Base-by-base conservation (phyloP, 2,888 invertebrate species). In the Caenorhabditis imperialis region DNA sequence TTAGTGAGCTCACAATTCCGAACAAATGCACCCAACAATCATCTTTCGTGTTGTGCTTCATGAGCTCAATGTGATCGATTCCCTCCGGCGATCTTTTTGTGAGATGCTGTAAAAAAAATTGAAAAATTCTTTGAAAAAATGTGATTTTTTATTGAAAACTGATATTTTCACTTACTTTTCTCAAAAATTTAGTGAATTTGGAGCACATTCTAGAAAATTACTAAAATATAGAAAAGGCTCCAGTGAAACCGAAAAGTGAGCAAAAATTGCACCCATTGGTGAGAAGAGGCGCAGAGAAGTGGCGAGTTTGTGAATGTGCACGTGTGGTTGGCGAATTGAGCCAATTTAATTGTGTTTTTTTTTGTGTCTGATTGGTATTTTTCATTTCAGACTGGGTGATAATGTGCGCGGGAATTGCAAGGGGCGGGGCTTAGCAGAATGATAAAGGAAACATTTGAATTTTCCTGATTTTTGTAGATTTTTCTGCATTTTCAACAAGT, bases 21-120 rank as follows among this genome's bases (percentile, higher is more conserved):
- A 84, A 85, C 3, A 86, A 58, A 40, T 84, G 72, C 22, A 87
- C 78, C 86, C 86, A 86, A 50, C 86, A 86, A 50, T 86, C 86
- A 5, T 63, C 72, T 42, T 67, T 51, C 23, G 42, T 77, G 54
- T 79, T 69, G 60, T 86, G 86, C 57, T 81, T 85, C 45, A 60
- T 42, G 51, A 86, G 67, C 61, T 86, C 86, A 6, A 53, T 65
- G 18, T 84, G 73, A 50, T 81, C 83, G 4, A 86, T 85, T 20
- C 47, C 63, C 8, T 65, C 61, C 38, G 78, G 47, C 10, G 69
- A 37, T 38, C 75, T 67, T 16, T 74, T 69, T 14, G 85, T 79
- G 22, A 86, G 65, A 8, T 76, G 60, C 81, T 82, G 71, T 50
- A 78, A 71, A 40, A 20, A 30, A 16, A 2, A 37, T 23, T 23